Conservation (phyloP, 2,113 vertebrate genomes). For the Crypturellus undulatus region DNA sequence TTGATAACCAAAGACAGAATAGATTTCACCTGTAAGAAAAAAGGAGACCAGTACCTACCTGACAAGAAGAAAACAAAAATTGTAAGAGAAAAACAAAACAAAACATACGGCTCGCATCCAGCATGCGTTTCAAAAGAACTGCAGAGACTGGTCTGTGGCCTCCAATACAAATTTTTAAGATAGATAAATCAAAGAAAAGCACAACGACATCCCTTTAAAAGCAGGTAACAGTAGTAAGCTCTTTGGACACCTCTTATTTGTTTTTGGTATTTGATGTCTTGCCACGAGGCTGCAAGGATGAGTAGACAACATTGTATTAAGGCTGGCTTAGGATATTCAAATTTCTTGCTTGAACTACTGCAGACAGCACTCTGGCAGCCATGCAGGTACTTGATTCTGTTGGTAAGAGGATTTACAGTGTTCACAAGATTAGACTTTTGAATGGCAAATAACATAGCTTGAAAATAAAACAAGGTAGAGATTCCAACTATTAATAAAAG, state of each 20-base stretch:
- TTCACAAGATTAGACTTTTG: not conserved
- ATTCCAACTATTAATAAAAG: not conserved
- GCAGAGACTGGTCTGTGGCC: not conserved
- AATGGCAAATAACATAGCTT: not conserved
- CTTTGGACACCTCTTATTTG: not conserved
- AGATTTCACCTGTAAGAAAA: not conserved
- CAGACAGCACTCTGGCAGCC: not conserved
- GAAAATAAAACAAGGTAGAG: not conserved
- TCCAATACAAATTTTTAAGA: not conserved
- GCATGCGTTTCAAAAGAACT: not conserved
- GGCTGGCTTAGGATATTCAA: not conserved
- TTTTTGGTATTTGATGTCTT: not conserved
- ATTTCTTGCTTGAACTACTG: not conserved
- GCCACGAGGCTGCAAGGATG: not conserved
- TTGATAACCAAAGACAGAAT: not conserved
- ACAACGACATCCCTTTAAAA: not conserved
- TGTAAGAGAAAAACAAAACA: not conserved
- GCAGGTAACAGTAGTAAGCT: not conserved
- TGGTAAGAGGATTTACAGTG: rapidly evolving
- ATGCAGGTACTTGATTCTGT: not conserved
- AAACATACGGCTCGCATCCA: not conserved
- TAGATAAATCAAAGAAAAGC: not conserved
- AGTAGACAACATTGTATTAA: not conserved
- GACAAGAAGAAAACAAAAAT: not conserved
- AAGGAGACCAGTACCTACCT: not conserved